Base-by-base conservation (phyloP, 2,888 invertebrate species). In the Hedya salicella region DNA sequence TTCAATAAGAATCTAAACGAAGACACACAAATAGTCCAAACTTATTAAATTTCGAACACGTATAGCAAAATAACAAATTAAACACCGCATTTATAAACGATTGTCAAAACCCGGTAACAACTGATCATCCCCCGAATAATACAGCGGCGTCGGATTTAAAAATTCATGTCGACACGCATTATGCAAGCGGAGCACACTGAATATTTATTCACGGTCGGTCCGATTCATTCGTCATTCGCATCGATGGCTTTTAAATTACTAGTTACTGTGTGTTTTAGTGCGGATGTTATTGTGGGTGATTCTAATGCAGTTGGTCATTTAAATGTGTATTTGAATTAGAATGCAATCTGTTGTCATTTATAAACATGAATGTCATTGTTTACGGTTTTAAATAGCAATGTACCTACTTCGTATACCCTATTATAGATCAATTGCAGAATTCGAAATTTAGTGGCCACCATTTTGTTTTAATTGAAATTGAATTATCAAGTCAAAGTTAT, bases 261-360 rank as follows among this genome's bases (percentile, higher is more conserved):
- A 42, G 56, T 25, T 42, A 11, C 6, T 13, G 49, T 83, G 0
- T 79, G 82, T 65, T n/a, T n/a, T 54, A 78, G 2, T 96, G 97
- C 72, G 98, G 98, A 48, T 48, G 48, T 21, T 19, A 48, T 48
- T 48, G 13, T 48, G 21, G 21, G 48, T 48, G 19, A 48, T 21
- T 48, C 21, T 48, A 48, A 21, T 48, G n/a, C 5, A 1, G 21
- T 48, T 48, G 48, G 21, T 48, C 21, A 21, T 48, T 48, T 48
- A 17, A 48, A 48, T 21, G 25, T 25, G 5, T 25, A 25, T 25
- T 25, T 25, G 3, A 25, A 25, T 25, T 25, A 6, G 25, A 25
- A 25, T 25, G 5, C 3, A 25, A 25, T 25, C 6, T 25, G 25
- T 25, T 25, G 25, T 25, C 25, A 25, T 25, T 3, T 25, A 25